Percentiles rank a stretch among this genome's conserved stretches.
Evolutionary conservation across 2,113 vertebrate species (phyloP).

Genomic region (Percopsis transmontana): DNA sequence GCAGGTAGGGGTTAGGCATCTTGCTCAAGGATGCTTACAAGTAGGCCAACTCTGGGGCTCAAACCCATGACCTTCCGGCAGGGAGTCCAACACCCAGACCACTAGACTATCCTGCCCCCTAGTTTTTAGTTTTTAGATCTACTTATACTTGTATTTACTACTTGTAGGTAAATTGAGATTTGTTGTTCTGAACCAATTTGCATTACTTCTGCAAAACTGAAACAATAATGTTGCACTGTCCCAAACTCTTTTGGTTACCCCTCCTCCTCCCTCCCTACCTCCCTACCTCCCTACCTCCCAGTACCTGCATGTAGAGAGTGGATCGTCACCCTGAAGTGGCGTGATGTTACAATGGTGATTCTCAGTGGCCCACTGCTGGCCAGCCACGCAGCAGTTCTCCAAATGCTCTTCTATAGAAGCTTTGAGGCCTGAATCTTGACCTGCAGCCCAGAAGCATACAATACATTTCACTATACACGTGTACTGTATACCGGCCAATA

Average conservation of each 20-base stretch:
- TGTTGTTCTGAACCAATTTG: too few species aligned
- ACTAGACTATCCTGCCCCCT: too few species aligned
- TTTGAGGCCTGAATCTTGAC: constrained; percentile 6
- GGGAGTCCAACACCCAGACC: too few species aligned
- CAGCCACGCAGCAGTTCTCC: constrained; percentile 86
- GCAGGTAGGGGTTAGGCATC: too few species aligned
- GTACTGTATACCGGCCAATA: not conserved
- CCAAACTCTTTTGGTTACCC: too few species aligned
- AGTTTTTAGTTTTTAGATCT: not conserved
- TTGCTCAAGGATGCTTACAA: too few species aligned
- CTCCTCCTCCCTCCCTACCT: too few species aligned
- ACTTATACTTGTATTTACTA: not conserved
- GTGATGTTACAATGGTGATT: constrained; percentile 82
- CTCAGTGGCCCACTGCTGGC: constrained; percentile 87
- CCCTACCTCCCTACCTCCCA: too few species aligned
- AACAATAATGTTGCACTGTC: not conserved
- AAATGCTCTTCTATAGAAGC: constrained; percentile 71
- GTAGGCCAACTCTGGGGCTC: too few species aligned
- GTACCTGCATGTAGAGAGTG: constrained; percentile 86
- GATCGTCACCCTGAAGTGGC: constrained; percentile 64
- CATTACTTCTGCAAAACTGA: not conserved
- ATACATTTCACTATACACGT: too few species aligned
- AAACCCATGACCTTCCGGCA: too few species aligned
- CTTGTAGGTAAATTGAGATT: not conserved
- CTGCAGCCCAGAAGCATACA: constrained; percentile 29